These are phyloP conservation scores for Lasioglossum figueresi DNA, from an alignment of 2,888 invertebrate species.

Conservation along the genomic window DNA sequence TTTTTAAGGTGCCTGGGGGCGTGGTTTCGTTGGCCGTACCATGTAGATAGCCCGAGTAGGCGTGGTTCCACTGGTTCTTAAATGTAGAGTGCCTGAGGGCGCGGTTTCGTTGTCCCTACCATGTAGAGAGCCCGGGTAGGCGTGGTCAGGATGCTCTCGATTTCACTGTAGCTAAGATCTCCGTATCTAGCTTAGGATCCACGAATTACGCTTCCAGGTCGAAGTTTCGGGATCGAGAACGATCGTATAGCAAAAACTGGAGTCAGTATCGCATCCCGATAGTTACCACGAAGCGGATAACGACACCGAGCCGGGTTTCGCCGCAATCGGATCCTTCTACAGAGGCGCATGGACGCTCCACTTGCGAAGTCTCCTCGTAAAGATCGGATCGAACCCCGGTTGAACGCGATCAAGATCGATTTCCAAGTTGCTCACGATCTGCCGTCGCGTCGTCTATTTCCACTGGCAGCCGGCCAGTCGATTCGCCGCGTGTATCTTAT, in stretches of 20 bases:
- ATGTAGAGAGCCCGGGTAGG: background rate
- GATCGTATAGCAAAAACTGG: background rate
- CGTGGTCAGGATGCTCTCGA: background rate
- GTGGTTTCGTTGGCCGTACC: too few relatives aligned
- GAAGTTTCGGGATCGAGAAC: background rate
- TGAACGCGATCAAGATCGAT: slow-evolving; percentile 46
- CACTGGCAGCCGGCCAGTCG: slow-evolving; percentile 22
- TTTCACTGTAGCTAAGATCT: background rate
- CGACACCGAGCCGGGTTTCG: background rate
- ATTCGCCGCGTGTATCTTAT: slow-evolving; percentile 42
- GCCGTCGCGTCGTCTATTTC: slow-evolving; percentile 1
- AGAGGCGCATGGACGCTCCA: slow-evolving; percentile 27
- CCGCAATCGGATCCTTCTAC: slow-evolving; percentile 21
- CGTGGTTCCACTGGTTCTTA: background rate
- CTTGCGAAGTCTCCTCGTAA: slow-evolving; percentile 15
- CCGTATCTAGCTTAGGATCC: background rate
- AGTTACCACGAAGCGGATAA: slow-evolving; percentile 15
- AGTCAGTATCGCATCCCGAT: background rate
- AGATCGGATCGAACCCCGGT: slow-evolving; percentile 12
- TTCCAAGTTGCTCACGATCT: slow-evolving; percentile 28
- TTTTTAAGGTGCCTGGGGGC: too few relatives aligned
- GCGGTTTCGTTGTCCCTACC: background rate
- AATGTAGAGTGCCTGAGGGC: background rate
- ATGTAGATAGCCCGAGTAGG: background rate
- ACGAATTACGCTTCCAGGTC: background rate